A percentile compares a stretch with the other conserved stretches of the same genome.
Evolutionary conservation across 30 jellyfish, hydroid and myxozoan species (phyloP).

Genomic region (Aurelia aurita): DNA sequence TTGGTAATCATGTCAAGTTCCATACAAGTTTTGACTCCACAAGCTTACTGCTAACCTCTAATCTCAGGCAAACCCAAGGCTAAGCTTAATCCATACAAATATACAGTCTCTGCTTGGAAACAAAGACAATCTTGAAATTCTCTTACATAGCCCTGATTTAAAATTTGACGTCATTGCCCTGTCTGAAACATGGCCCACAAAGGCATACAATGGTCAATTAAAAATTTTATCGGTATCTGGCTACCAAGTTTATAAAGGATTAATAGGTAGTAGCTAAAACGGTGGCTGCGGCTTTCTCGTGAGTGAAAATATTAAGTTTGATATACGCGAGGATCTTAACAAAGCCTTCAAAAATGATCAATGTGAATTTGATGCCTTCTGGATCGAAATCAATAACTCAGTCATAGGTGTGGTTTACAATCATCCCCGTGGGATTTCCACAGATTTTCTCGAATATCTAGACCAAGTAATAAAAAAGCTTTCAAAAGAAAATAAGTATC

Average conservation of each 20-base stretch:
- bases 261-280: neutral
- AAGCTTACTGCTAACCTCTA: no score
- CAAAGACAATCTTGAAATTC: neutral
- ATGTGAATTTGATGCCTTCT: neutral
- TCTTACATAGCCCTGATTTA: neutral
- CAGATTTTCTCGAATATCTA: constrained; percentile 33
- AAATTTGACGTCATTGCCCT: constrained; percentile 54
- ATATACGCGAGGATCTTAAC: no score
- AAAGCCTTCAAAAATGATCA: neutral
- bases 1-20: no score
- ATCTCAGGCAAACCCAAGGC: neutral
- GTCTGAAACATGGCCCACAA: constrained; percentile 39
- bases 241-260: constrained; percentile 19
- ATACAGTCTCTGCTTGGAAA: constrained; percentile 24
- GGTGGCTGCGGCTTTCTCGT: no score
- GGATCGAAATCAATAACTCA: neutral
- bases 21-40: no score
- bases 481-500: constrained; percentile 23
- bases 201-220: no score
- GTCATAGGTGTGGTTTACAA: constrained; percentile 47
- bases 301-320: no score
- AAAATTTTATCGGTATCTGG: neutral
- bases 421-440: constrained; percentile 44
- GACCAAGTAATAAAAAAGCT: constrained; percentile 25
- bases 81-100: constrained; percentile 33